These are phyloP conservation scores for Trachops cirrhosus DNA, from an alignment of 2,797 vertebrate genomes.

Conservation along the genomic window DNA sequence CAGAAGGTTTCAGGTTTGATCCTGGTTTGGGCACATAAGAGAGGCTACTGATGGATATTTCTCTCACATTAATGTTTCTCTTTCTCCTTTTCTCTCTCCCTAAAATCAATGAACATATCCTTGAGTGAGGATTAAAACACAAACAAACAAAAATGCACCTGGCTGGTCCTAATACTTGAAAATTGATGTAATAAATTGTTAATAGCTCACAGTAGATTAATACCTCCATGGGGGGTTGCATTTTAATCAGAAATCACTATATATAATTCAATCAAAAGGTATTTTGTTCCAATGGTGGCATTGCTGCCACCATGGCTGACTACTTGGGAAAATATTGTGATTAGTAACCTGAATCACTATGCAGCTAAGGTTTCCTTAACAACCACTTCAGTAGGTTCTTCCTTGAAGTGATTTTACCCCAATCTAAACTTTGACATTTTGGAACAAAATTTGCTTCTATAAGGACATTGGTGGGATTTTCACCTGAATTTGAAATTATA, in stretches of 20 bases:
- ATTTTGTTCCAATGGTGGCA: background rate
- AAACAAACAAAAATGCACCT: background rate
- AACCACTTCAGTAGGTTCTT: background rate
- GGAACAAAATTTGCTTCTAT: background rate
- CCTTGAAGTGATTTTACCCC: background rate
- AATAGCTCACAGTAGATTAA: background rate
- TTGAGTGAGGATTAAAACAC: background rate
- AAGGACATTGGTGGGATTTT: background rate
- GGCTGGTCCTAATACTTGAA: background rate
- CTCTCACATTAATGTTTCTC: background rate
- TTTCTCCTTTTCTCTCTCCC: background rate
- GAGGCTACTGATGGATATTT: background rate
- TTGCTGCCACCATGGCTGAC: background rate
- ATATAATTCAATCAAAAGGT: background rate
- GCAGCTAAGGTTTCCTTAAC: constrained; percentile 29
- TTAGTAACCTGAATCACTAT: constrained; percentile 31
- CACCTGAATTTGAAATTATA: background rate
- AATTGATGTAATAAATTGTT: background rate
- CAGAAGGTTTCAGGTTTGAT: background rate
- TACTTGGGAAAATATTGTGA: constrained; percentile 11
- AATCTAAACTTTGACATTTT: constrained; percentile 2
- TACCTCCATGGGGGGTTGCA: background rate
- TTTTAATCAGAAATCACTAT: constrained; percentile 17
- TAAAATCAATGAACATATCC: too few relatives aligned
- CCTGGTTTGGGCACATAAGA: background rate